Evolutionary conservation across 2,888 invertebrate species (phyloP).

Genomic region (Toxonevra muliebris): DNA sequence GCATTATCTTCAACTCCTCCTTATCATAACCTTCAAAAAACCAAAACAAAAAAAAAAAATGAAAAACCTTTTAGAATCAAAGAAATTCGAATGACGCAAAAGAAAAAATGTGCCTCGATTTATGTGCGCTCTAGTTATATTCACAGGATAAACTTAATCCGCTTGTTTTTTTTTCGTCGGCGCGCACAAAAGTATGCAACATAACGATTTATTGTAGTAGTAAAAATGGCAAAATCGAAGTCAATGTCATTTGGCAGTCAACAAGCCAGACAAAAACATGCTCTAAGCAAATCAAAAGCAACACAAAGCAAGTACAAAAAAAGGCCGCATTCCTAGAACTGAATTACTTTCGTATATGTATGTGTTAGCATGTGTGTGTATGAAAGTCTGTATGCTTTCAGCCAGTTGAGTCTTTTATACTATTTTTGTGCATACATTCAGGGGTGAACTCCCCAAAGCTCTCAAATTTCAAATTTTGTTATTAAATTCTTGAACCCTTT

Average conservation of each 20-base stretch:
- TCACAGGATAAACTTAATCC: too few relatives aligned
- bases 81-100: too few relatives aligned
- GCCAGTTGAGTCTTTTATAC: background rate
- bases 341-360: background rate
- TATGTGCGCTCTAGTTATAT: too few relatives aligned
- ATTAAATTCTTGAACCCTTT: slow-evolving; percentile 36
- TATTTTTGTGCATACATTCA: too few relatives aligned
- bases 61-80: too few relatives aligned
- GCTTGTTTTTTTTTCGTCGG: too few relatives aligned
- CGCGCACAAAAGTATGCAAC: too few relatives aligned
- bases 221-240: slow-evolving; percentile 29
- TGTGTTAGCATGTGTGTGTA: background rate
- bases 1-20: too few relatives aligned
- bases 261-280: slow-evolving; percentile 16
- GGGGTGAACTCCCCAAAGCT: slow-evolving; percentile 6
- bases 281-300: slow-evolving; percentile 1
- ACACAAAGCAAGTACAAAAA: slow-evolving; percentile 10
- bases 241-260: slow-evolving; percentile 30
- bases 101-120: too few relatives aligned
- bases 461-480: slow-evolving; percentile 30
- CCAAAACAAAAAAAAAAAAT: too few relatives aligned
- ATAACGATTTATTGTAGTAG: background rate
- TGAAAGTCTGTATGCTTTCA: background rate
- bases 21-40: too few relatives aligned
- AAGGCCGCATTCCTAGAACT: background rate